Conservation (phyloP, 2,888 invertebrate species). For the Lithophane socia region DNA sequence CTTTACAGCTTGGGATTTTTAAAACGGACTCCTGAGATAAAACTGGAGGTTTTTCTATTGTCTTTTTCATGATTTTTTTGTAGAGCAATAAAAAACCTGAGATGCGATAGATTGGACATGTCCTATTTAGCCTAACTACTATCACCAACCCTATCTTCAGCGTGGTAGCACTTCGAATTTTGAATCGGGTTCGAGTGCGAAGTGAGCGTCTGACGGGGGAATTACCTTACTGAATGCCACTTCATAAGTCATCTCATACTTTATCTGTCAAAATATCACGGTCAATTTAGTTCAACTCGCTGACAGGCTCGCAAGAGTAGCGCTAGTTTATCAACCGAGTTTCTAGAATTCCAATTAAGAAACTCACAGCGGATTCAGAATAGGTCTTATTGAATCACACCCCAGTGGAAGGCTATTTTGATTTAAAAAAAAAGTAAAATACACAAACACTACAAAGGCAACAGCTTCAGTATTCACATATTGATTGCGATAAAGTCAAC, state of each 20-base stretch:
- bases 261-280: no score
- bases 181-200: no score
- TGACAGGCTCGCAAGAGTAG: no score
- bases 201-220: no score
- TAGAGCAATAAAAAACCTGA: neutral
- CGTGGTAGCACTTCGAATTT: neutral
- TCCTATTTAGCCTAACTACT: neutral
- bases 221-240: no score
- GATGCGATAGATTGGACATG: neutral
- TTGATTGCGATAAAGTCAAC: constrained; percentile 22
- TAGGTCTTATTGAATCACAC: no score
- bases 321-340: no score
- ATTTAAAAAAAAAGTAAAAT: neutral
- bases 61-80: neutral
- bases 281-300: no score
- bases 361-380: no score
- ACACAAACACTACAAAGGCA: neutral
- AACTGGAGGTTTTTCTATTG: neutral
- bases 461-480: neutral
- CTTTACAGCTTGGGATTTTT: neutral
- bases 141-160: neutral
- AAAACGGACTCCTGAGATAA: neutral
- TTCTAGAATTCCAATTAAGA: no score
- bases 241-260: no score
- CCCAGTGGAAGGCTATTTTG: no score